Percentiles rank a stretch among this genome's conserved stretches.
Evolutionary conservation across 2,888 invertebrate genomes (phyloP).

Genomic region (Agrenia bidenticulata): DNA sequence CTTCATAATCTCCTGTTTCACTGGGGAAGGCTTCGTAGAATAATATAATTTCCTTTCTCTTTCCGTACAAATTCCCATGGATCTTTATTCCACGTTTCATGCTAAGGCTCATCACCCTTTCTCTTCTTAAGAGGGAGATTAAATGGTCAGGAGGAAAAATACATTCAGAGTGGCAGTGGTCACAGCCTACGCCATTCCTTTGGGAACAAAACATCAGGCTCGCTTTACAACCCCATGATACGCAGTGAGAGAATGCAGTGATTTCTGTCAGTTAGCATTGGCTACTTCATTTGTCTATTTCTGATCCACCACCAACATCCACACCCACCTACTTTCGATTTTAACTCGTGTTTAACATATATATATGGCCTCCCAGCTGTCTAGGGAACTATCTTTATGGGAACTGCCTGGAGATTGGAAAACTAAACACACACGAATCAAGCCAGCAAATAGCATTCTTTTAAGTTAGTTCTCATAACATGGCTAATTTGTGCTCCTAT

Average conservation of each 20-base stretch:
- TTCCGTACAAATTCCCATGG: no score
- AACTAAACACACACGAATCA: background rate
- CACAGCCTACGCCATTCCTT: background rate
- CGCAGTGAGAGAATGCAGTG: slow-evolving; percentile 1
- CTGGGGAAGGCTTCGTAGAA: background rate
- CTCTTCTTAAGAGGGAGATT: background rate
- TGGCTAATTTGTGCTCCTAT: no score
- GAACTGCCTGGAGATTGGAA: no score
- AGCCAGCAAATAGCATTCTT: no score
- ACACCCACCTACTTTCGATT: background rate
- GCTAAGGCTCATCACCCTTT: slow-evolving; percentile 9
- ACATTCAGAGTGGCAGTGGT: no score
- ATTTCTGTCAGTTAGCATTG: slow-evolving; percentile 17
- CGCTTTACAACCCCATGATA: no score
- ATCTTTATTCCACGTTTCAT: background rate
- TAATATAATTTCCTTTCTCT: slow-evolving; percentile 8
- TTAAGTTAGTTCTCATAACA: no score
- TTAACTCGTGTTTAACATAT: background rate
- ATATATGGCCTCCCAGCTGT: no score
- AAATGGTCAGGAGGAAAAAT: slow-evolving; percentile 6
- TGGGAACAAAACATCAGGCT: slow-evolving; percentile 2
- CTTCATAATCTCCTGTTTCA: no score
- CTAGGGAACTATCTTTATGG: no score
- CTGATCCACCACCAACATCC: slow-evolving; percentile 1
- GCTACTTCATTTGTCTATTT: slow-evolving; percentile 15